Conservation (phyloP, 1,140 invertebrate species). For the Pseudobourletiella spinata region DNA sequence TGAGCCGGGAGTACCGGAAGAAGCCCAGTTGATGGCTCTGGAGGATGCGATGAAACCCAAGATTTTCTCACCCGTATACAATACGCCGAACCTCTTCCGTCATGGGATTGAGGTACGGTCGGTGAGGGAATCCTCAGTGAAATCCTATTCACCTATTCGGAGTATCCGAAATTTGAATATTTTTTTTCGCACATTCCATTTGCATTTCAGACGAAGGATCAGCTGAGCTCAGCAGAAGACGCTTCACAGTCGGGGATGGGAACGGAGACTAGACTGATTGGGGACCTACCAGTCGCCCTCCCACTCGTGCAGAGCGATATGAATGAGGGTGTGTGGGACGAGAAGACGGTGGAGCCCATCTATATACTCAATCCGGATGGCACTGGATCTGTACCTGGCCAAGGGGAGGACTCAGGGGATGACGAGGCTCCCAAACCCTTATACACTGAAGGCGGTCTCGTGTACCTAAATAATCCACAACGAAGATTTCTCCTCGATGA, state of each 20-base stretch:
- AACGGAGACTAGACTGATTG: neutral
- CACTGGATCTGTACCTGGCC: too few species aligned
- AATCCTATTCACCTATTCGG: too few species aligned
- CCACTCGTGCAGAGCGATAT: neutral
- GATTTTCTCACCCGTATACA: slow-evolving; percentile 42
- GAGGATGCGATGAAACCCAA: slow-evolving; percentile 11
- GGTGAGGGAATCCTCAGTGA: too few species aligned
- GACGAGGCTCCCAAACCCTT: slow-evolving; percentile 37
- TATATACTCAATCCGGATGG: too few species aligned
- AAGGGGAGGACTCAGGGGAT: neutral
- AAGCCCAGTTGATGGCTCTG: neutral
- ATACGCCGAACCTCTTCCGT: slow-evolving; percentile 46
- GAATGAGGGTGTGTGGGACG: neutral
- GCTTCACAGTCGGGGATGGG: neutral
- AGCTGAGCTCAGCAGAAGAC: neutral
- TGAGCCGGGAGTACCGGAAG: neutral
- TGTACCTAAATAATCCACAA: slow-evolving; percentile 43
- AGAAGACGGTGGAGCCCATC: neutral
- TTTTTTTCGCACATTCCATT: neutral
- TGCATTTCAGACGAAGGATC: neutral
- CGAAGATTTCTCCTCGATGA: slow-evolving; percentile 9
- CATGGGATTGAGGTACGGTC: slow-evolving; percentile 44
- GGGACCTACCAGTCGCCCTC: neutral
- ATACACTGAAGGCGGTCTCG: slow-evolving; percentile 56
- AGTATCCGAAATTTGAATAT: too few species aligned